Base-by-base conservation (phyloP, 2,888 invertebrate species). In the Meiosimyza decipiens region DNA sequence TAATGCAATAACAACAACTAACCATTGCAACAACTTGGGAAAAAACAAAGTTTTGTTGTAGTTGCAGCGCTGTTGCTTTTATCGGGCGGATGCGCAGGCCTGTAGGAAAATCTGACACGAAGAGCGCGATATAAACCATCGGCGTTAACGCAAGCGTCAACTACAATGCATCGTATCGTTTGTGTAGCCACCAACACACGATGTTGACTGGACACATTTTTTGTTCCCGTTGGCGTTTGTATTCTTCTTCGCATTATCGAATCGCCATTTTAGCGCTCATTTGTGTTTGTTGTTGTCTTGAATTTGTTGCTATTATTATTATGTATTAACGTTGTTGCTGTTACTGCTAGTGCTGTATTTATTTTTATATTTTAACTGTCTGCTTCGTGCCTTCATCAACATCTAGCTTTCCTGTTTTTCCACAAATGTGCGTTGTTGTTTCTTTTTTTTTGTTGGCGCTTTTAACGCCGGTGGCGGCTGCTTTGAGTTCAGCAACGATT, bases 281-380 rank as follows among this genome's bases (percentile, higher is more conserved):
- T 63, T 40, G 47, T n/a, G 33, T 63, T 63, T 63, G 16, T 63
- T 63, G 63, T 63, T 63, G 16, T 63, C 16, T 47, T 33, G 57
- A 15, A 47, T 47, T 47, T 63, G 28, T 60, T 18, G 60, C 47
- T 63, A 47, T 49, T 63, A 47, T 63, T 63, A 47, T 13, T 12
- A 7, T 18, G 4, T 57, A 9, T 18, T 57, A 9, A 3, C 16
- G 60, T 47, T 63, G 63, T 63, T 12, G n/a, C n/a, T 63, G 57
- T 1, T 57, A 11, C 13, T 57, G 6, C 12, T 22, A 15, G 12
- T 16, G n/a, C 54, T 16, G 55, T 55, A 16, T 16, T 55, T 22
- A 22, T 22, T 55, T 16, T 55, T 11, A 55, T 55, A 18, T 55
- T 55, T 55, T n/a, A 11, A 55, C n/a, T 55, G 18, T 55, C 18